A percentile compares a stretch with the other conserved stretches of the same genome.
Conservation (phyloP, 1,140 invertebrate species). For the Cyclina sinensis region DNA sequence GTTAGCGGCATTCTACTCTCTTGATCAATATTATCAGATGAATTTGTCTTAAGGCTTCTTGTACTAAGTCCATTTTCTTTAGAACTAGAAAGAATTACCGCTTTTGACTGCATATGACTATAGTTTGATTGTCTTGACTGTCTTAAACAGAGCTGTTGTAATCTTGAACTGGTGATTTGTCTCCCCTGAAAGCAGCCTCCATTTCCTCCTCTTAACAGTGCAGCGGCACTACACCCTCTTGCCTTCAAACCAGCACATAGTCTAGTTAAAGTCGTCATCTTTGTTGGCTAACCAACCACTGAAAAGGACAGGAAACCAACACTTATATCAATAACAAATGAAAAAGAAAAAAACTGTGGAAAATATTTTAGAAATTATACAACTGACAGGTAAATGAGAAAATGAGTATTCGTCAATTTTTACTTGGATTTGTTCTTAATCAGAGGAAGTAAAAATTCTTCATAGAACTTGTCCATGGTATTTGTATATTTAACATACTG, state of each 20-base stretch:
- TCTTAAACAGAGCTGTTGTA: neutral
- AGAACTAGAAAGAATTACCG: neutral
- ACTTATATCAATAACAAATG: too few relatives aligned
- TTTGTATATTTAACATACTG: too few relatives aligned
- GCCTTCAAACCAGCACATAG: neutral
- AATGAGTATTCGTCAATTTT: too few relatives aligned
- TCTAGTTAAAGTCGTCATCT: neutral
- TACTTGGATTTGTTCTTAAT: too few relatives aligned
- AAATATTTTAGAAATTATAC: too few relatives aligned
- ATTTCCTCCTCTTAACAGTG: neutral
- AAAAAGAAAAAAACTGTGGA: too few relatives aligned
- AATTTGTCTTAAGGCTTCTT: neutral
- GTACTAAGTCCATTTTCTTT: neutral
- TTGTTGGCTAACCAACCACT: neutral
- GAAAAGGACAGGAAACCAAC: neutral
- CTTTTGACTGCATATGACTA: neutral
- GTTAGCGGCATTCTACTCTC: constrained; percentile 59
- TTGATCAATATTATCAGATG: neutral
- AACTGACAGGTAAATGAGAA: too few relatives aligned
- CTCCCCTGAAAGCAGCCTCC: neutral
- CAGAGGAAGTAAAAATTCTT: too few relatives aligned
- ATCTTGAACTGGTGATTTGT: neutral
- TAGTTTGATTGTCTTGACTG: neutral
- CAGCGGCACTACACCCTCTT: neutral
- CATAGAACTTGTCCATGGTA: too few relatives aligned